These are phyloP conservation scores for Nomada flava DNA, from an alignment of 2,888 invertebrate genomes.

Conservation along the genomic window DNA sequence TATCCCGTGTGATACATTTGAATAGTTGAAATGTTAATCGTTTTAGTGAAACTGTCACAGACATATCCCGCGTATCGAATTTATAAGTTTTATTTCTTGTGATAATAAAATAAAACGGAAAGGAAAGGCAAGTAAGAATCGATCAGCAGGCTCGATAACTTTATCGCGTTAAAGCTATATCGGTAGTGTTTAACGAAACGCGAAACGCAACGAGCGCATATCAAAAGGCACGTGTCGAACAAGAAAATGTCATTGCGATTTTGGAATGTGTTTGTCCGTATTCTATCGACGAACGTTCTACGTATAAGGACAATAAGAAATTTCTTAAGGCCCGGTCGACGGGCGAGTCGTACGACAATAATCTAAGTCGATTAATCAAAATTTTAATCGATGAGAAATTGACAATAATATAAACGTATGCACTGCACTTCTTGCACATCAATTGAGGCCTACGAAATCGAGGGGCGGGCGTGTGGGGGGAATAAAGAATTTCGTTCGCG, in stretches of 20 bases:
- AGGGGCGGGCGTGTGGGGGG: conserved; percentile 36
- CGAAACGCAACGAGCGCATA: conserved; percentile 41
- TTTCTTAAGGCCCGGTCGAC: conserved; percentile 29
- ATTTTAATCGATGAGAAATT: conserved; percentile 34
- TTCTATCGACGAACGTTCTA: conserved; percentile 22
- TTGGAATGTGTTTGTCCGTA: conserved; percentile 35
- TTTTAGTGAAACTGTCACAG: conserved; percentile 13
- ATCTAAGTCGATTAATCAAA: conserved; percentile 50
- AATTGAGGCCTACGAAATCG: conserved; percentile 64
- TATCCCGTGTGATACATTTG: background rate
- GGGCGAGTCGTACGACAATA: conserved; percentile 67
- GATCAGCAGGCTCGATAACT: conserved; percentile 57
- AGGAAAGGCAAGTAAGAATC: conserved; percentile 54
- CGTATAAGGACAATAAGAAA: conserved; percentile 61
- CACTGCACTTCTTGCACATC: conserved; percentile 73
- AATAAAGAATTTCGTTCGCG: conserved; percentile 41
- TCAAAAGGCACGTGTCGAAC: conserved; percentile 40
- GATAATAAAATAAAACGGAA: background rate
- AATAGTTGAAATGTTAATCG: conserved; percentile 26
- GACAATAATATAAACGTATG: conserved; percentile 68
- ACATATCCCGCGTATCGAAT: conserved; percentile 44
- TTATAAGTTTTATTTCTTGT: conserved; percentile 20
- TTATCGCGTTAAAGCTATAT: conserved; percentile 72
- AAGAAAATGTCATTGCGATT: conserved; percentile 42
- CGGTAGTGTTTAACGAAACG: conserved; percentile 28